A percentile compares a stretch with the other conserved stretches of the same genome.
These are phyloP conservation scores for Aegypius monachus DNA, from an alignment of 2,113 vertebrate genomes.

Conservation along the genomic window DNA sequence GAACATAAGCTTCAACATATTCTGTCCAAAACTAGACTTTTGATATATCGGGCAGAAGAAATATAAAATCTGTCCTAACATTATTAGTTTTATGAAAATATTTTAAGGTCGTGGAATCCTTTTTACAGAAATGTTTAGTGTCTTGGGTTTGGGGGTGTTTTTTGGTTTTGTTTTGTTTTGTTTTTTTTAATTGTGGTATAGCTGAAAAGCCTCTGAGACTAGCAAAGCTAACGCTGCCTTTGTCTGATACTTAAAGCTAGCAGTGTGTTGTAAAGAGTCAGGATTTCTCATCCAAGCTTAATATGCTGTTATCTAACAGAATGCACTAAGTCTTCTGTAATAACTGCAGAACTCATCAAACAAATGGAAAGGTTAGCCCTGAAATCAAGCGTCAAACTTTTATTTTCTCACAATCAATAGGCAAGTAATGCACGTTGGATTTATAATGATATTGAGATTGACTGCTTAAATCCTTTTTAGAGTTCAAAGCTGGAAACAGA, in stretches of 20 bases:
- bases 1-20: background rate
- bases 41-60: background rate
- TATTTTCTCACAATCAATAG: slow-evolving; percentile 80
- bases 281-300: slow-evolving; percentile 48
- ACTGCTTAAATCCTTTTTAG: slow-evolving; percentile 85
- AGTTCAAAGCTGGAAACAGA: slow-evolving; percentile 83
- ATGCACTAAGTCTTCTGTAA: slow-evolving; percentile 52
- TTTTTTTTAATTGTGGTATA: background rate
- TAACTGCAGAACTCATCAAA: slow-evolving; percentile 76
- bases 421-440: slow-evolving; percentile 77
- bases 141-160: background rate
- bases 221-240: background rate
- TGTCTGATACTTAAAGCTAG: slow-evolving; percentile 58
- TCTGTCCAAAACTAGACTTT: background rate
- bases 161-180: background rate
- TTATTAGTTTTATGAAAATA: background rate
- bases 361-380: slow-evolving; percentile 85
- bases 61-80: background rate
- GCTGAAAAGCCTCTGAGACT: background rate
- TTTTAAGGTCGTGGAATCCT: background rate
- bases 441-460: slow-evolving; percentile 89
- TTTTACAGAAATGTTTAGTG: background rate
- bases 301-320: slow-evolving; percentile 38
- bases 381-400: slow-evolving; percentile 84
- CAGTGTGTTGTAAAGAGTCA: slow-evolving; percentile 35